Base-by-base conservation (phyloP, 2,888 invertebrate species). In the Lymantria dispar region DNA sequence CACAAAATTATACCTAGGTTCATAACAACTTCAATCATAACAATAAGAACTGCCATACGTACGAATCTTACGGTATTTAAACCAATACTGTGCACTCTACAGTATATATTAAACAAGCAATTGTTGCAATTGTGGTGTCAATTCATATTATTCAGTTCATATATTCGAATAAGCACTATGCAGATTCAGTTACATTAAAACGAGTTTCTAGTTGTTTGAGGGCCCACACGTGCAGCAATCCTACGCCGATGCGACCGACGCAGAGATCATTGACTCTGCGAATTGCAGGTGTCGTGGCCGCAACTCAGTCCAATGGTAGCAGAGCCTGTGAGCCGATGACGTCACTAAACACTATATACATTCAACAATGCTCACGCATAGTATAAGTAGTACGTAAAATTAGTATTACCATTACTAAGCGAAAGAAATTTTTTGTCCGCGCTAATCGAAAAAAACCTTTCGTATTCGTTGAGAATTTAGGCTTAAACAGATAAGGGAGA, bases 221-320 rank as follows among this genome's bases (percentile, higher is more conserved):
- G 61, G 64, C 73, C 60, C 69, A 72, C 70, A 68, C 70, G 63
- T 64, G 70, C 70, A 69, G 47, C 60, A 70, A 61, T 59, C 68
- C 63, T 70, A 62, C 62, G 59, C 45, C 65, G 55, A 59, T 58
- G 58, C 64, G 67, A 33, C 56, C 67, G 64, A 56, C 58, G 66
- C 56, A 36, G 68, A 63, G 74, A 74, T 65, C 74, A 69, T 69
- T 74, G 74, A 74, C 74, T 69, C n/a, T 68, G 68, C 61, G 69
- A 64, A 69, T 69, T 62, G 74, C 74, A 74, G 74, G 74, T 74
- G 74, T 75, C 67, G 71, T 60, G 62, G 50, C 60, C 58, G 57
- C 33, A 33, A 33, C 10, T 10, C 33, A 10, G 33, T 8, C 9
- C 33, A 33, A 33, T 33, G 33, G 33, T 33, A 33, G 52, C 47